phyloP scores from a whole-genome alignment of 2,888 invertebrate species.

The Cyclophora albipunctata region DNA sequence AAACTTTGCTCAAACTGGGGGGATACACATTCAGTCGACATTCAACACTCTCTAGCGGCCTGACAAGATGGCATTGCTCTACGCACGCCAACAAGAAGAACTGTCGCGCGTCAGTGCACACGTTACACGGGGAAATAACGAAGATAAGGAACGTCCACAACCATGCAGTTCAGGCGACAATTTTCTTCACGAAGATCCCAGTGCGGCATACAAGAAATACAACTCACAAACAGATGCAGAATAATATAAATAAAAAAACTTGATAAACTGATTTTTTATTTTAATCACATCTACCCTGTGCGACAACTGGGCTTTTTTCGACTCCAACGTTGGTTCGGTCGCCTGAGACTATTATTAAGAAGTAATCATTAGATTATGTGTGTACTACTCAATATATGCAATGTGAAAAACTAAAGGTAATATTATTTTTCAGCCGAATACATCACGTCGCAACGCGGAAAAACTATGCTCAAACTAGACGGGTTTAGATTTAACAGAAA shows the following conservation, averaged over 20 bases:
- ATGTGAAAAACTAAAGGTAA: too few relatives aligned
- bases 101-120: slow-evolving; percentile 28
- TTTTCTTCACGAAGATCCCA: neutral
- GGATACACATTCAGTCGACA: slow-evolving; percentile 30
- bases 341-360: too few relatives aligned
- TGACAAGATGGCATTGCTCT: slow-evolving; percentile 31
- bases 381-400: too few relatives aligned
- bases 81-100: slow-evolving; percentile 27
- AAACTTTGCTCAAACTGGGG: slow-evolving; percentile 17
- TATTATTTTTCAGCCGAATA: neutral
- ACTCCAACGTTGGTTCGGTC: too few relatives aligned
- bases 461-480: slow-evolving; percentile 17
- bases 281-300: too few relatives aligned
- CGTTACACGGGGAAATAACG: slow-evolving; percentile 16
- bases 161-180: slow-evolving; percentile 3
- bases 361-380: too few relatives aligned
- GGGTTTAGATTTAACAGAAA: slow-evolving; percentile 30
- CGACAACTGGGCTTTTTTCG: too few relatives aligned
- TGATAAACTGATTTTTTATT: too few relatives aligned
- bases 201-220: too few relatives aligned
- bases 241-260: too few relatives aligned
- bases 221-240: too few relatives aligned
- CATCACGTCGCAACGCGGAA: slow-evolving; percentile 28
- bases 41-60: slow-evolving; percentile 4
- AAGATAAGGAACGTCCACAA: slow-evolving; percentile 23